These are phyloP conservation scores for Drosophila kikkawai DNA, from an alignment of 1,140 invertebrate species.

Conservation along the genomic window DNA sequence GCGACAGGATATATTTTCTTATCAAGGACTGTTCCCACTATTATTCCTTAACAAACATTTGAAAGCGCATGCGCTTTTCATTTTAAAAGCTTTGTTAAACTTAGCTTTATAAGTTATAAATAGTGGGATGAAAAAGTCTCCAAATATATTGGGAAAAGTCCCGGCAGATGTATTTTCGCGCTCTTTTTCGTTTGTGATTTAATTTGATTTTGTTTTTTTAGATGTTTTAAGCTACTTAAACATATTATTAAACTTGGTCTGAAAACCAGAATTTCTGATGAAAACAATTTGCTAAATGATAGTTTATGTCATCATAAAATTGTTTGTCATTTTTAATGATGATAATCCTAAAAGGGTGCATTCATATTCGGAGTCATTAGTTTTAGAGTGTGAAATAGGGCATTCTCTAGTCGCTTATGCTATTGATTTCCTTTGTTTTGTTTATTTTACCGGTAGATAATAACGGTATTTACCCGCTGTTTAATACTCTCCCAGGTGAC, in stretches of 20 bases:
- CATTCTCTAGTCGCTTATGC: not conserved
- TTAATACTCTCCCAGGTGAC: conserved; percentile 30
- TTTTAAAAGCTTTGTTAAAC: not conserved
- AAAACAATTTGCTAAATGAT: not conserved
- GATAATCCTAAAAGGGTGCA: not conserved
- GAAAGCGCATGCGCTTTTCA: conserved; percentile 1
- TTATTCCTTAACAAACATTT: not conserved
- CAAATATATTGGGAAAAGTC: not conserved
- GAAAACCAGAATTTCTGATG: not conserved
- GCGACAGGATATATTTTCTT: conserved; percentile 9
- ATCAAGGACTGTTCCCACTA: not conserved
- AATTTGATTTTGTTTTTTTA: not conserved
- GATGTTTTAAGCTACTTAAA: not conserved
- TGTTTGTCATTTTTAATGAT: not conserved
- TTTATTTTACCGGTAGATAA: conserved; percentile 62
- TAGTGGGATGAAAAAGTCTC: conserved; percentile 32
- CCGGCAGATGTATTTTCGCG: not conserved
- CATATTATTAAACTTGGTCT: not conserved
- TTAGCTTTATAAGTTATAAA: conserved; percentile 11
- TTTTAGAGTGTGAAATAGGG: not conserved
- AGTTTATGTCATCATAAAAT: not conserved
- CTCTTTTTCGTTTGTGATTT: too few species aligned
- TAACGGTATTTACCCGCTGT: conserved; percentile 67
- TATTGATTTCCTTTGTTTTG: conserved; percentile 1
- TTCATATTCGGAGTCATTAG: not conserved